These are phyloP conservation scores for Semicossyphus pulcher DNA, from an alignment of 2,113 vertebrate genomes.

Conservation along the genomic window DNA sequence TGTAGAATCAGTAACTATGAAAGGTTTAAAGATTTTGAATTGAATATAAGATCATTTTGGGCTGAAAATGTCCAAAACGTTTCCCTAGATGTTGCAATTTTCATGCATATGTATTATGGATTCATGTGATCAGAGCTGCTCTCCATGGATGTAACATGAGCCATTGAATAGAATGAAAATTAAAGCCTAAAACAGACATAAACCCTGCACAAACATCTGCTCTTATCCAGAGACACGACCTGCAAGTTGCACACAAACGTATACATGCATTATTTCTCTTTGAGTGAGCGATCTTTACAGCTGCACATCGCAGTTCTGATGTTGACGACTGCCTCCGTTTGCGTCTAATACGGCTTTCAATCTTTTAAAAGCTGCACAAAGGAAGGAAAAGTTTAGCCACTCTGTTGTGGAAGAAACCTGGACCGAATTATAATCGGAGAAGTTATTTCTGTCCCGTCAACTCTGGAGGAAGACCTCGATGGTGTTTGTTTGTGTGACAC, in stretches of 20 bases:
- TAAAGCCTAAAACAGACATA: background rate
- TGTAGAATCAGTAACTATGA: too few relatives aligned
- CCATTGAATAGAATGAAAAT: slow-evolving; percentile 3
- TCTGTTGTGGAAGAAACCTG: background rate
- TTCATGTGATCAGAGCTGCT: slow-evolving; percentile 21
- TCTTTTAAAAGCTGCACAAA: background rate
- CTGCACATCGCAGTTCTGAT: background rate
- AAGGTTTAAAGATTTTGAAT: background rate
- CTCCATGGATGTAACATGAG: background rate
- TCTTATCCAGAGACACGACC: background rate
- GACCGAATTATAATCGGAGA: slow-evolving; percentile 1
- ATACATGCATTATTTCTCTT: too few relatives aligned
- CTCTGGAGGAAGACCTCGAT: slow-evolving; percentile 25
- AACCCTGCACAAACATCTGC: background rate
- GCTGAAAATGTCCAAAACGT: background rate
- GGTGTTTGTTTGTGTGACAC: slow-evolving; percentile 50
- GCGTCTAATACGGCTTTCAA: background rate
- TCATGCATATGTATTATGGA: slow-evolving; percentile 13
- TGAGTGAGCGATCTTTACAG: background rate
- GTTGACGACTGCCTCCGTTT: background rate
- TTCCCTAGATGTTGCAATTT: background rate
- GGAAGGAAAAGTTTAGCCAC: background rate
- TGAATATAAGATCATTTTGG: background rate
- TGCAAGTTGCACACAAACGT: too few relatives aligned
- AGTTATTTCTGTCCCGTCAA: slow-evolving; percentile 43